Evolutionary conservation across 2,797 vertebrate species (phyloP).

Genomic region (Cyclura pinguis): DNA sequence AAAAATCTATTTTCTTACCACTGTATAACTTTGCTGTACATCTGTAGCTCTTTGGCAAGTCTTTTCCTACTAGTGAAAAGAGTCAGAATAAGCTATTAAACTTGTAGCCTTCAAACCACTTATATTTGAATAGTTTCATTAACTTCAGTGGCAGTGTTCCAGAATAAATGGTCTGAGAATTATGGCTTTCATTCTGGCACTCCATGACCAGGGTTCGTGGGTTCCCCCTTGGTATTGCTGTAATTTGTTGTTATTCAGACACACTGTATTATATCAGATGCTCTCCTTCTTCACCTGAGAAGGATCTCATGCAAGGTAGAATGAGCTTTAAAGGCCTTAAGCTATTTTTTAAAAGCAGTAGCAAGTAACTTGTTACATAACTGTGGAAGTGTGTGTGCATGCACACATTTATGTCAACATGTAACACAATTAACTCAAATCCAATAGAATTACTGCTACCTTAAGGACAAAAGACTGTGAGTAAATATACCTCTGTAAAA

Average conservation of each 20-base stretch:
- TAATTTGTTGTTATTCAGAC: conserved; percentile 9
- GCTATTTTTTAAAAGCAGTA: background rate
- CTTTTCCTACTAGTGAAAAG: background rate
- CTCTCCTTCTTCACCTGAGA: background rate
- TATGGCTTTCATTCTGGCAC: background rate
- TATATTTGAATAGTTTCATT: background rate
- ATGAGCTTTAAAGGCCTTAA: background rate
- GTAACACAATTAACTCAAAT: background rate
- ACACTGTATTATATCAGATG: background rate
- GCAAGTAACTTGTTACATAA: background rate
- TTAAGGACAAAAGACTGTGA: background rate
- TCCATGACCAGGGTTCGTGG: background rate
- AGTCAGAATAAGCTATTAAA: conserved; percentile 1
- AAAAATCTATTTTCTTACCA: background rate
- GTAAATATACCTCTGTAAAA: background rate
- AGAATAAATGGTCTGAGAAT: conserved; percentile 1
- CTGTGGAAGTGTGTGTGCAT: background rate
- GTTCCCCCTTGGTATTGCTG: background rate
- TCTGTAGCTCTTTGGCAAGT: background rate
- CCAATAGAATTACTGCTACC: background rate
- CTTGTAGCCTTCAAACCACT: background rate
- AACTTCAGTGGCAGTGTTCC: background rate
- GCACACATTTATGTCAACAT: background rate
- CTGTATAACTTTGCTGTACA: background rate
- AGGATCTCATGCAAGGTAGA: background rate